A percentile compares a stretch with the other conserved stretches of the same genome.
Conservation (phyloP, 2,113 vertebrate genomes). For the Cryptomyrus ogoouensis region DNA sequence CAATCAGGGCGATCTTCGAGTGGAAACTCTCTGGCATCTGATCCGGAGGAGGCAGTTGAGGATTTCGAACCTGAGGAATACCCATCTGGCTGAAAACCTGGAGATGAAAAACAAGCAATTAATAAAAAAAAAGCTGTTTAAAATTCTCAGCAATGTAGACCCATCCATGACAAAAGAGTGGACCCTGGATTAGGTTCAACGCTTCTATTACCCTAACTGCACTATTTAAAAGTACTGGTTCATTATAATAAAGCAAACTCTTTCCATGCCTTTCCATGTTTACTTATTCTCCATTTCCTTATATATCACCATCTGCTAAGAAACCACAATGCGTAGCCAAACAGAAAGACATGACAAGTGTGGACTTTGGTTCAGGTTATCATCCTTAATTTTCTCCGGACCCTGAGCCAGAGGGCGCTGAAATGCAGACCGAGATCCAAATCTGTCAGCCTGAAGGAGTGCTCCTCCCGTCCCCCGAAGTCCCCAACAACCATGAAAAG, state of each 20-base stretch:
- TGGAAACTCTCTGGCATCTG: slow-evolving; percentile 64
- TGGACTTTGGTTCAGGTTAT: neutral
- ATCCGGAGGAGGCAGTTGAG: slow-evolving; percentile 53
- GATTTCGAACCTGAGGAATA: slow-evolving; percentile 69
- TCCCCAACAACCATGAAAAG: neutral
- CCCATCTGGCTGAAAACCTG: slow-evolving; percentile 78
- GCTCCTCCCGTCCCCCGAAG: neutral
- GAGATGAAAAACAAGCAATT: slow-evolving; percentile 22
- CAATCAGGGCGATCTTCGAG: slow-evolving; percentile 72
- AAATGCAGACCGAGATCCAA: neutral
- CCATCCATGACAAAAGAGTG: neutral
- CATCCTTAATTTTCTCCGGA: neutral
- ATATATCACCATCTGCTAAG: neutral
- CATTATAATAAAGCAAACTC: neutral
- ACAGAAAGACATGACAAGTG: neutral
- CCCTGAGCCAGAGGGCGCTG: neutral
- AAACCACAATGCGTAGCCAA: neutral
- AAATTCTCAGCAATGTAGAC: neutral
- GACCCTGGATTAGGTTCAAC: neutral
- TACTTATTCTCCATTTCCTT: neutral
- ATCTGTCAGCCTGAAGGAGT: neutral
- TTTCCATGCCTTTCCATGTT: neutral
- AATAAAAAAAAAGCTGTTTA: neutral
- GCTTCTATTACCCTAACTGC: neutral
- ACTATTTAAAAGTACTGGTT: neutral